Base-by-base conservation (phyloP, 2,113 vertebrate species). In the Jacana jacana region DNA sequence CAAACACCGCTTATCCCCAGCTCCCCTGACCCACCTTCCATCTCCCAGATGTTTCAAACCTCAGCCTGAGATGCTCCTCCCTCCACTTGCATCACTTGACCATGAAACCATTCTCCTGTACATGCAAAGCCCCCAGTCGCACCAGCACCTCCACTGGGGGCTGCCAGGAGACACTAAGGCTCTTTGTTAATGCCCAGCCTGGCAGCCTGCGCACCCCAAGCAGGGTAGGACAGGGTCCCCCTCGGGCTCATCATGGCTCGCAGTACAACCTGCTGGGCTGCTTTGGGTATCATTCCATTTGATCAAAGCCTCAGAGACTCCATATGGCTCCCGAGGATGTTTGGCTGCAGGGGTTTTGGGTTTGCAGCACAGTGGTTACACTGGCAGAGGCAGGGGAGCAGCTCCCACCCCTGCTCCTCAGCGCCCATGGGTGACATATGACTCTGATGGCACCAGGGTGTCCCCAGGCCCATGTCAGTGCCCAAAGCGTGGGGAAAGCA, bases 181-280 rank as follows among this genome's bases (percentile, higher is more conserved):
- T 0, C 42, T 46, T 5, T 13, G 10, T 25, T 35, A 63, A 3
- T 0, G 1, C 39, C 12, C 0, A 0, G 42, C 42, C 54, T 55
- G 72, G 69, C 81, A 76, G 28, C 58, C 52, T 65, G 35, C 46
- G 33, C 1, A 0, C 52, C 39, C 40, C 4, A 13, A 16, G 49
- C 65, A 79, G 82, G 60, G 78, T 22, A 85, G 86, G 66, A 70
- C 69, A 35, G 30, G 7, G 11, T 9, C 35, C 64, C 51, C 31
- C 31, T 19, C 0, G 0, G 20, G 78, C 78, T 87, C 20, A 0
- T 60, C 10, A 0, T 0, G 12, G 60, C 86, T 77, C 39, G 3
- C 39, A 68, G 49, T n/a, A n/a, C 73, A 73, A 55, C 85, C 81
- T 87, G 93, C 86, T 1, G 19, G 65, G 82, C 91, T 90, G 86